A percentile compares a stretch with the other conserved stretches of the same genome.
These are phyloP conservation scores for Semotilus atromaculatus DNA, from an alignment of 2,797 vertebrate species.

Conservation along the genomic window DNA sequence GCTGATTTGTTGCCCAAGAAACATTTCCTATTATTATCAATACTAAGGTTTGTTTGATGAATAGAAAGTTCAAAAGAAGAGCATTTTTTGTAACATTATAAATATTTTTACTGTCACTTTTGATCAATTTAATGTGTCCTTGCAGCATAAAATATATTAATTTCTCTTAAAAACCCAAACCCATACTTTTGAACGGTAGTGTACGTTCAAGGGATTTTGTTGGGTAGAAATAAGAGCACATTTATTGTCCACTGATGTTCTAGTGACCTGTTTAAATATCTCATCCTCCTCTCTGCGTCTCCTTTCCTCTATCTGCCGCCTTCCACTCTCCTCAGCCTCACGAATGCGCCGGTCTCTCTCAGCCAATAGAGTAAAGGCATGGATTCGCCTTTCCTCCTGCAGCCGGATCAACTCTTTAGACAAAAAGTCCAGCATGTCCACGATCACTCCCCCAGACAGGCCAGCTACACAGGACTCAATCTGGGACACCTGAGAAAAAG, in stretches of 20 bases:
- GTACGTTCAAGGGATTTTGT: background rate
- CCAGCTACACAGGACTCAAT: slow-evolving; percentile 75
- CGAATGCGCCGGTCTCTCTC: slow-evolving; percentile 85
- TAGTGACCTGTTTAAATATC: slow-evolving; percentile 87
- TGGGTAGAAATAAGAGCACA: background rate
- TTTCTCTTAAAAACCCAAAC: no score
- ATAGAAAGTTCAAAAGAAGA: background rate
- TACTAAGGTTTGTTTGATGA: background rate
- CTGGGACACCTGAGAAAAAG: slow-evolving; percentile 71
- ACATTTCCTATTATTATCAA: background rate
- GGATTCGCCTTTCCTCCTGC: slow-evolving; percentile 90
- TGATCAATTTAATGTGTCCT: no score
- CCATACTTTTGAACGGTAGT: background rate
- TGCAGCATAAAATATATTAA: background rate
- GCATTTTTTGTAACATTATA: background rate
- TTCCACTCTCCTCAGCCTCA: slow-evolving; percentile 92
- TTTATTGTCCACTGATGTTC: background rate
- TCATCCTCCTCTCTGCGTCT: slow-evolving; percentile 85
- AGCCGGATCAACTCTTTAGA: slow-evolving; percentile 91
- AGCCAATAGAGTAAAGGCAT: slow-evolving; percentile 86
- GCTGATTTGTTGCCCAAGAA: background rate
- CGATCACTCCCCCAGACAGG: slow-evolving; percentile 80
- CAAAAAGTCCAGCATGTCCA: slow-evolving; percentile 85
- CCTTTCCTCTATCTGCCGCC: slow-evolving; percentile 86
- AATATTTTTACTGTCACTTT: background rate